Evolutionary conservation across 2,113 vertebrate species (phyloP).

Genomic region (Gadus macrocephalus): DNA sequence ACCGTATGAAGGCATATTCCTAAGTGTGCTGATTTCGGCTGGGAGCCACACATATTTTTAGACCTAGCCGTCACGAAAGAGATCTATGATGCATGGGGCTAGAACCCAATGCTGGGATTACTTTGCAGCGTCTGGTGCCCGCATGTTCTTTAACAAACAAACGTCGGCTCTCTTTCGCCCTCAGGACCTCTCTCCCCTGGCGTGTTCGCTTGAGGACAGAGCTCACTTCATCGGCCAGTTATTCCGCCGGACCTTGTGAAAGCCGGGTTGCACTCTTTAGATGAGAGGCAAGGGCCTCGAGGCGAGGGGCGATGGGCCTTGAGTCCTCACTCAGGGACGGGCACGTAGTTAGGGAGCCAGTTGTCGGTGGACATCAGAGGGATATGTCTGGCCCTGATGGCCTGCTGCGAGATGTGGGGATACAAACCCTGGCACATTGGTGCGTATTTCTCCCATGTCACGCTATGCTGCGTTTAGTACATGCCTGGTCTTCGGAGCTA

Average conservation of each 20-base stretch:
- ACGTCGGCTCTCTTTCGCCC: neutral
- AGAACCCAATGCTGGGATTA: too few species aligned
- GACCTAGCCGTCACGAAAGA: too few species aligned
- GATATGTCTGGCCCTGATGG: slow-evolving; percentile 38
- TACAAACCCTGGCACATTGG: slow-evolving; percentile 45
- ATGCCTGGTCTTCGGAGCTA: slow-evolving; percentile 13
- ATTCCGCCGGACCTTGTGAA: slow-evolving; percentile 19
- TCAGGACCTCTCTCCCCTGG: neutral
- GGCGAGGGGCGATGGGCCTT: slow-evolving; percentile 2
- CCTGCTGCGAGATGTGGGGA: slow-evolving; percentile 47
- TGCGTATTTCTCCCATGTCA: slow-evolving; percentile 37
- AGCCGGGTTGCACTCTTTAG: slow-evolving; percentile 22
- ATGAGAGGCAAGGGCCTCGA: slow-evolving; percentile 30
- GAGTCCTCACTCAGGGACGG: slow-evolving; percentile 8
- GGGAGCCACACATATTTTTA: too few species aligned
- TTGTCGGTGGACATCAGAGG: slow-evolving; percentile 56
- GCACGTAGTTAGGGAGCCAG: slow-evolving; percentile 47
- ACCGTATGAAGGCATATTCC: too few species aligned
- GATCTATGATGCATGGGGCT: too few species aligned
- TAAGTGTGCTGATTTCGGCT: too few species aligned
- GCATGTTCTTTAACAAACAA: neutral
- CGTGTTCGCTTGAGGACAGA: slow-evolving; percentile 24
- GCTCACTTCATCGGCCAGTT: slow-evolving; percentile 2
- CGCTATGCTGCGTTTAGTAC: neutral
- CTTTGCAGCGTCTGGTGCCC: too few species aligned